A percentile compares a stretch with the other conserved stretches of the same genome.
phyloP scores from a whole-genome alignment of 2,888 invertebrate species.

The Rhodophaea formosa region DNA sequence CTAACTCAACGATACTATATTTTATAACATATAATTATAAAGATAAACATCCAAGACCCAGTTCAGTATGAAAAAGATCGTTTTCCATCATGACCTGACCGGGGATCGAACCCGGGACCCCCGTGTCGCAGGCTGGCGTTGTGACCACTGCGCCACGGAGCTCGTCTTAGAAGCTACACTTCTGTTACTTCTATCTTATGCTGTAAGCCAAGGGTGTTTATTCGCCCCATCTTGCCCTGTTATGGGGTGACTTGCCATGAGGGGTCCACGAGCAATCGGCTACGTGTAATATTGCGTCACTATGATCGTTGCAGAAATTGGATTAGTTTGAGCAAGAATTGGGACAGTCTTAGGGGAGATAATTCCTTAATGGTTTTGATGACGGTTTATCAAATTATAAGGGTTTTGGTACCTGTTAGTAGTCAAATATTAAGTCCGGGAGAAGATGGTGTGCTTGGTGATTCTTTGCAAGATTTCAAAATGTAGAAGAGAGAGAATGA shows the following conservation, averaged over 20 bases:
- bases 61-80: too few species aligned
- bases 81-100: too few species aligned
- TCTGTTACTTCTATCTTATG: not conserved
- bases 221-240: not conserved
- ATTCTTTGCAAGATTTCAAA: not conserved
- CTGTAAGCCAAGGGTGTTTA: not conserved
- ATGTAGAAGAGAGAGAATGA: too few species aligned
- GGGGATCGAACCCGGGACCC: too few species aligned
- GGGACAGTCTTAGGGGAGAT: not conserved
- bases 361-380: constrained; percentile 12
- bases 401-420: constrained; percentile 9
- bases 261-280: constrained; percentile 1
- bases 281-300: constrained; percentile 8
- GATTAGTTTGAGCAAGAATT: constrained; percentile 8
- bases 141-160: too few species aligned
- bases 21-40: too few species aligned
- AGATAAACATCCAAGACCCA: too few species aligned
- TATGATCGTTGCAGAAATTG: constrained; percentile 10
- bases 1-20: too few species aligned
- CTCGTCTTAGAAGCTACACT: not conserved
- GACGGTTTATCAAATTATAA: constrained; percentile 14
- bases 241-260: not conserved
- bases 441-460: not conserved
- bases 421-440: constrained; percentile 1
- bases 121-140: too few species aligned